A percentile compares a stretch with the other conserved stretches of the same genome.
These are phyloP conservation scores for Nomada hirtipes DNA, from an alignment of 2,888 invertebrate species.

Conservation along the genomic window DNA sequence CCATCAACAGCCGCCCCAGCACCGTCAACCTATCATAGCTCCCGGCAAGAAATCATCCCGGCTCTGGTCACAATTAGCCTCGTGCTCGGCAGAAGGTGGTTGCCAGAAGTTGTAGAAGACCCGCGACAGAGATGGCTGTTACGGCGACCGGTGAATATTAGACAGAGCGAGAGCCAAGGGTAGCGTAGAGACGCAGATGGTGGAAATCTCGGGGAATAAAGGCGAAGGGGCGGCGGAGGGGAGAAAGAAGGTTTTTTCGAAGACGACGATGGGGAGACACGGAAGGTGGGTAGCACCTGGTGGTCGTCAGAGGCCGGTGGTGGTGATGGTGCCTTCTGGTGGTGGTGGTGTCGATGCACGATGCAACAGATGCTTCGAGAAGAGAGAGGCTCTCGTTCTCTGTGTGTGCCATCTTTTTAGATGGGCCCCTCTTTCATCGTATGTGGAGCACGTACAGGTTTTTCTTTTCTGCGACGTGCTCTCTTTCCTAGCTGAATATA, in stretches of 20 bases:
- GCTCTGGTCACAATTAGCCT: constrained; percentile 45
- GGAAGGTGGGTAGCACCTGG: constrained; percentile 82
- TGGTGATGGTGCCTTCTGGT: constrained; percentile 73
- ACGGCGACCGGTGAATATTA: constrained; percentile 13
- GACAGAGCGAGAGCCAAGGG: constrained; percentile 54
- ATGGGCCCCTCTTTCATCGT: constrained; percentile 60
- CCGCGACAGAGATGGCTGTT: constrained; percentile 8
- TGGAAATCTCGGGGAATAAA: constrained; percentile 78
- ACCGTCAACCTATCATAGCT: background rate
- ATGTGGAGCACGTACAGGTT: constrained; percentile 34
- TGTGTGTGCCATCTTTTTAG: constrained; percentile 74
- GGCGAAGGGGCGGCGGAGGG: constrained; percentile 47
- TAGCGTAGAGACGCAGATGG: constrained; percentile 76
- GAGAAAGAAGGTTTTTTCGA: constrained; percentile 66
- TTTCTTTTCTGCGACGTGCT: constrained; percentile 1
- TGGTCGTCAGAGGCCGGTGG: constrained; percentile 73
- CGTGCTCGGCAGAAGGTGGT: constrained; percentile 63
- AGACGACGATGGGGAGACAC: constrained; percentile 69
- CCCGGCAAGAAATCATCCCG: constrained; percentile 22
- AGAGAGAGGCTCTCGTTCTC: constrained; percentile 60
- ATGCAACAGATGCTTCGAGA: constrained; percentile 81
- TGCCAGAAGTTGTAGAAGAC: constrained; percentile 46
- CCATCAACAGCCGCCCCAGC: constrained; percentile 28
- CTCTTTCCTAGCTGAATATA: background rate
- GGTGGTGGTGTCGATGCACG: constrained; percentile 69